Evolutionary conservation across 1,140 invertebrate species (phyloP).

Genomic region (Eulimnadia texana): DNA sequence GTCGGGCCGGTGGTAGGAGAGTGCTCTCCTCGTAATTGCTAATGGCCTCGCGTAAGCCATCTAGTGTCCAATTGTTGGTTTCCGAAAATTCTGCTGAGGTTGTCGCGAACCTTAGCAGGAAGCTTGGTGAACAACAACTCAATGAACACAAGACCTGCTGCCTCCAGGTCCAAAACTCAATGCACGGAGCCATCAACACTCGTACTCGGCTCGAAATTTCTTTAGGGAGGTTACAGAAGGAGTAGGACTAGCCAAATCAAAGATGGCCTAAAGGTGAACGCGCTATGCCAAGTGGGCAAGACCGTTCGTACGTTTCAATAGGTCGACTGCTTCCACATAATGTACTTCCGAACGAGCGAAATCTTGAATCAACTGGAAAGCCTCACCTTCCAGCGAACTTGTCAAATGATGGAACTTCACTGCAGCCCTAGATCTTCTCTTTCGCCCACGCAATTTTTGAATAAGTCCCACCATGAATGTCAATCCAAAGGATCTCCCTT

Average conservation of each 20-base stretch:
- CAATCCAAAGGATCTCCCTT: not conserved
- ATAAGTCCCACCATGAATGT: not conserved
- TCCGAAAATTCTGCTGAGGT: too few relatives aligned
- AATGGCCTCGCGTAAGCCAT: too few relatives aligned
- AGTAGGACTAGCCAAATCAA: not conserved
- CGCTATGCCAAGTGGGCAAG: not conserved
- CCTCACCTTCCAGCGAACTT: not conserved
- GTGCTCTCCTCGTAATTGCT: too few relatives aligned
- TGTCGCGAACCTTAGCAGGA: not conserved
- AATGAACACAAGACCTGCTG: not conserved
- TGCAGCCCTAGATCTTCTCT: not conserved
- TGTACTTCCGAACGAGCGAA: too few relatives aligned
- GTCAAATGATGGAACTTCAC: not conserved
- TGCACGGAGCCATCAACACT: too few relatives aligned
- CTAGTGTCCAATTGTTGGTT: too few relatives aligned
- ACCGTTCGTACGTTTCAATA: not conserved
- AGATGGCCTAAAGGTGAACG: not conserved
- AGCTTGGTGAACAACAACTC: not conserved
- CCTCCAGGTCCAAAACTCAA: not conserved
- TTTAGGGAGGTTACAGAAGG: not conserved
- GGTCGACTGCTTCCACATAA: not conserved
- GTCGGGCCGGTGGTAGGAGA: too few relatives aligned
- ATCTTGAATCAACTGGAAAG: not conserved
- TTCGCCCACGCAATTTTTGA: not conserved
- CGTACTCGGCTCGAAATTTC: not conserved